phyloP scores from a whole-genome alignment of 2,797 vertebrate species.

The Myotis vivesi region DNA sequence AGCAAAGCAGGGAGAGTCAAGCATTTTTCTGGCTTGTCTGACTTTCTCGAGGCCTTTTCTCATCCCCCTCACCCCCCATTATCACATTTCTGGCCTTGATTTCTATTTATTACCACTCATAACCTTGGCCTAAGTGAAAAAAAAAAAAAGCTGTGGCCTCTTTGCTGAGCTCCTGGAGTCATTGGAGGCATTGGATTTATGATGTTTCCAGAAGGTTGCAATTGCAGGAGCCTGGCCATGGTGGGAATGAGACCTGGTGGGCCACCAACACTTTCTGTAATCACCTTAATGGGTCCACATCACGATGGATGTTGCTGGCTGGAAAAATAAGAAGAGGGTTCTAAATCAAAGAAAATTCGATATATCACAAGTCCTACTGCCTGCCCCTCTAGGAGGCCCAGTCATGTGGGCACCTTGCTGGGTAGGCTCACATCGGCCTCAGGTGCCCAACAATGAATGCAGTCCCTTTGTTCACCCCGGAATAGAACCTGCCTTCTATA shows the following conservation, averaged over 20 bases:
- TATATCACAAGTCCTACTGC: background rate
- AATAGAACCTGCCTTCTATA: background rate
- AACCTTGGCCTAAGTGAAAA: constrained; percentile 47
- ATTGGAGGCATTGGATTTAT: constrained; percentile 65
- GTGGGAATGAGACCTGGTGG: constrained; percentile 41
- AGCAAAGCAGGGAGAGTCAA: constrained; percentile 68
- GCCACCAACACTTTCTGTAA: background rate
- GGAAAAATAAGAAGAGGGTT: constrained; percentile 2
- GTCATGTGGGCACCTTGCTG: background rate
- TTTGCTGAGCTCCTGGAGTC: constrained; percentile 49
- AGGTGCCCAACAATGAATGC: background rate
- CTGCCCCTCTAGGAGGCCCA: background rate
- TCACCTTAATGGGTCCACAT: constrained; percentile 59
- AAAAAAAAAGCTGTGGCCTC: constrained; percentile 32
- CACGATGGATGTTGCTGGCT: background rate
- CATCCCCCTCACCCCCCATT: background rate
- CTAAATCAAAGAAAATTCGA: constrained; percentile 48
- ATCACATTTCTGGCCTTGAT: constrained; percentile 58
- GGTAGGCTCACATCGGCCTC: background rate
- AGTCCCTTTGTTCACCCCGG: background rate
- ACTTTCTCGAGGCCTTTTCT: background rate
- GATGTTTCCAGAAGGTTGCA: constrained; percentile 37
- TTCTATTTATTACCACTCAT: constrained; percentile 59
- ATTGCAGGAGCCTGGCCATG: constrained; percentile 34
- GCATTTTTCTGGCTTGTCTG: constrained; percentile 54